Evolutionary conservation across 1,140 invertebrate genomes (phyloP), one percentile per base, ranked within the genome.

Genomic region (Holcopasites calliopsidis): DNA sequence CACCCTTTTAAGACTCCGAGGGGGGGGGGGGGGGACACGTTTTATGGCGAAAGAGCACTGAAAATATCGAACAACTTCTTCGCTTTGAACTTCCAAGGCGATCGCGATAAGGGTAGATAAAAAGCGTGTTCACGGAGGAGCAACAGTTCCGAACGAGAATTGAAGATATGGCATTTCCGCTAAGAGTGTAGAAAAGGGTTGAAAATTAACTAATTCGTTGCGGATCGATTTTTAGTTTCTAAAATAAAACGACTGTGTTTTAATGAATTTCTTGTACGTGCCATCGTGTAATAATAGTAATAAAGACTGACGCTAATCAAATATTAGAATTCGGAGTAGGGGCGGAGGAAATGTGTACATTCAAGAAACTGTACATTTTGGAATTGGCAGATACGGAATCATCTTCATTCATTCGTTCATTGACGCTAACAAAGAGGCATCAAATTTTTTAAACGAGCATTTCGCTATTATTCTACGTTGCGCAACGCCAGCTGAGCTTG

Each of bases 1-100:
- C 62, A 77, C 52, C 68, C 79, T 26, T 78, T 80, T 80, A 77
- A 72, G 26, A 57, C 23, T 42, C 61, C 61, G n/a, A n/a, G n/a
- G n/a, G n/a, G n/a, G n/a, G n/a, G n/a, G n/a, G n/a, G n/a, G n/a
- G 11, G 49, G 62, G 58, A 80, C 57, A 38, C 65, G 55, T 62
- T 62, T 69, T 55, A 62, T 61, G 75, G 75, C 62, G 60, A 52
- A 62, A 71, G 55, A 54, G 42, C 5, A 26, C 23, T 26, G 49
- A 73, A 69, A 38, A 71, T 62, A 50, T 11, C 49, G 26, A 49
- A 26, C 16, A 23, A n/a, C 61, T 40, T 13, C 13, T 31, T 38
- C 40, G 13, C 31, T n/a, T 18, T n/a, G 13, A 31, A 70, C 40
- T 70, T 58, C 44, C 44, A 38, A 60, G 47, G 69, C 35, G 26